Percentiles rank a stretch among this genome's conserved stretches.
Conservation (phyloP, 2,797 vertebrate genomes). For the Poeciliopsis infans region DNA sequence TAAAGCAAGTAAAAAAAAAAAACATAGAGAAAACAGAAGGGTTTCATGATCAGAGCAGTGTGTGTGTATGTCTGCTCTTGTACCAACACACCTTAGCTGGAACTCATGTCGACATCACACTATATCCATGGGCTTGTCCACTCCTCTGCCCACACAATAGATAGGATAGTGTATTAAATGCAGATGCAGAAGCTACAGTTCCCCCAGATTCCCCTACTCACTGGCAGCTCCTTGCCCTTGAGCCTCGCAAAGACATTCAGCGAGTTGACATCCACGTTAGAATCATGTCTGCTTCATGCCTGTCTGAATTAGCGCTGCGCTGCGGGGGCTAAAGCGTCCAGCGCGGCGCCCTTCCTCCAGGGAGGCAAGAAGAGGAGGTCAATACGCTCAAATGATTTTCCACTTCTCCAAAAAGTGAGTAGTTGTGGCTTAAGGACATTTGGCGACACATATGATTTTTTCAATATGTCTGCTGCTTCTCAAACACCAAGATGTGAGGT, state of each 20-base stretch:
- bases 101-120: slow-evolving; percentile 30
- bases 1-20: not conserved
- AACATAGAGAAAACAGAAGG: not conserved
- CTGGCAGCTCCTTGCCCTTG: slow-evolving; percentile 40
- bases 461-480: slow-evolving; percentile 42
- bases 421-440: slow-evolving; percentile 54
- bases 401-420: slow-evolving; percentile 28
- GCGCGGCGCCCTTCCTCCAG: slow-evolving; percentile 35
- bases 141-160: slow-evolving; percentile 5
- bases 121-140: slow-evolving; percentile 23
- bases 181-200: slow-evolving; percentile 22
- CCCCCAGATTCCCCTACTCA: slow-evolving; percentile 25
- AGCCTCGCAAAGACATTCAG: slow-evolving; percentile 48
- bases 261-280: slow-evolving; percentile 54
- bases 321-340: slow-evolving; percentile 13
- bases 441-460: slow-evolving; percentile 52
- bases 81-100: not conserved
- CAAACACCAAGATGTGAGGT: slow-evolving; percentile 39
- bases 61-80: not conserved
- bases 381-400: slow-evolving; percentile 55
- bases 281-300: slow-evolving; percentile 51
- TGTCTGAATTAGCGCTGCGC: slow-evolving; percentile 50
- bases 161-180: slow-evolving; percentile 26
- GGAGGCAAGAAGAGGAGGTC: slow-evolving; percentile 52
- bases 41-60: slow-evolving; percentile 8